A percentile compares a stretch with the other conserved stretches of the same genome.
These are phyloP conservation scores for Sebastes schlegelii DNA, from an alignment of 2,113 vertebrate species.

Conservation along the genomic window DNA sequence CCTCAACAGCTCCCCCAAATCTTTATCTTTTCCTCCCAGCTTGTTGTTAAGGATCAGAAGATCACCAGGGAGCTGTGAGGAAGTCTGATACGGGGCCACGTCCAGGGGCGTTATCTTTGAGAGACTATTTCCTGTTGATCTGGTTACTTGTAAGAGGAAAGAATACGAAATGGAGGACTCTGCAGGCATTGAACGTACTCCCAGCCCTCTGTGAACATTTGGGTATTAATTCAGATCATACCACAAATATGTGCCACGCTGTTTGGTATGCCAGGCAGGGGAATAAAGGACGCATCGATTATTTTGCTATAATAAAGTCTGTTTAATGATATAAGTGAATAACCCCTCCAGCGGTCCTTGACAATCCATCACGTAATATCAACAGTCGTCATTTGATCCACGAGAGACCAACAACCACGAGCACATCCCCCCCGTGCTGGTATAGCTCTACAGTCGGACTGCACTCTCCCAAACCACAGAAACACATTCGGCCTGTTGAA, in stretches of 20 bases:
- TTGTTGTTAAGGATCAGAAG: neutral
- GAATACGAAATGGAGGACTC: neutral
- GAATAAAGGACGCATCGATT: neutral
- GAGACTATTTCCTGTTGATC: neutral
- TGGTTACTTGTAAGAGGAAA: neutral
- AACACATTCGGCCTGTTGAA: constrained; percentile 60
- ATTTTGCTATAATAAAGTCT: neutral
- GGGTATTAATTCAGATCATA: neutral
- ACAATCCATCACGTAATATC: constrained; percentile 31
- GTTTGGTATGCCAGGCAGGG: neutral
- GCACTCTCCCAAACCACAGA: constrained; percentile 37
- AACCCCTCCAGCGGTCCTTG: neutral
- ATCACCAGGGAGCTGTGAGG: neutral
- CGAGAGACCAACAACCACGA: constrained; percentile 19
- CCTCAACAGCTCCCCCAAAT: no score
- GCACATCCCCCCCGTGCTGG: constrained; percentile 55
- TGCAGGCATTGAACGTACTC: neutral
- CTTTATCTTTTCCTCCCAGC: neutral
- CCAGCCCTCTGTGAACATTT: neutral
- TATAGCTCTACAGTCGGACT: neutral
- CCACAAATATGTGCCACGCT: neutral
- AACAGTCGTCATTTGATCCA: constrained; percentile 8
- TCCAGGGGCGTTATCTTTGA: neutral
- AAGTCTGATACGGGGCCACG: neutral
- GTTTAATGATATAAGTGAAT: neutral